Percentiles rank a stretch among this genome's conserved stretches.
Evolutionary conservation across 1,140 invertebrate species (phyloP).

Genomic region (Neodiprion lecontei): DNA sequence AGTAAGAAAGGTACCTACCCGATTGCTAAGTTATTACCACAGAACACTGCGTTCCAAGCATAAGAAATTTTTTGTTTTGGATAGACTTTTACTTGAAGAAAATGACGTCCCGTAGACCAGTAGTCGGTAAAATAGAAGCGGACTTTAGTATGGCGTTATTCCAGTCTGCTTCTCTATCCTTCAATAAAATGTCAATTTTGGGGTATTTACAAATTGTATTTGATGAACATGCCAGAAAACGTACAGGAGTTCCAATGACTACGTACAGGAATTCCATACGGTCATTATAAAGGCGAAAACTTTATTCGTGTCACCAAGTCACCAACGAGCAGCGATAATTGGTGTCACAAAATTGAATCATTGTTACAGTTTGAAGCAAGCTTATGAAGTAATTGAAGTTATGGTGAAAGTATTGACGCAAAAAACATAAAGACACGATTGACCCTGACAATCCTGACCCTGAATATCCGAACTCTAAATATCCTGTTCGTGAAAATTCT

Average conservation of each 20-base stretch:
- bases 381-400: not conserved
- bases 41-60: not conserved
- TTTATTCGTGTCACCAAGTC: not conserved
- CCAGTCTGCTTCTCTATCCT: not conserved
- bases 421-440: not conserved
- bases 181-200: not conserved
- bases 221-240: not conserved
- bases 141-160: not conserved
- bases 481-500: too few species aligned
- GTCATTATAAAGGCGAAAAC: not conserved
- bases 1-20: not conserved
- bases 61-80: not conserved
- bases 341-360: not conserved
- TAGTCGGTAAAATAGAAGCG: not conserved
- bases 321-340: not conserved
- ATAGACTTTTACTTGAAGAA: not conserved
- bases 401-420: not conserved
- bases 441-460: too few species aligned
- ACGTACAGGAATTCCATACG: not conserved
- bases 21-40: not conserved
- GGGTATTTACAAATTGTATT: not conserved
- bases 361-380: not conserved
- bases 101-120: not conserved
- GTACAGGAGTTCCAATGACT: not conserved
- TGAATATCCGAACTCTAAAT: too few species aligned